phyloP scores from a whole-genome alignment of 2,113 vertebrate genomes.

The Ciconia maguari region DNA sequence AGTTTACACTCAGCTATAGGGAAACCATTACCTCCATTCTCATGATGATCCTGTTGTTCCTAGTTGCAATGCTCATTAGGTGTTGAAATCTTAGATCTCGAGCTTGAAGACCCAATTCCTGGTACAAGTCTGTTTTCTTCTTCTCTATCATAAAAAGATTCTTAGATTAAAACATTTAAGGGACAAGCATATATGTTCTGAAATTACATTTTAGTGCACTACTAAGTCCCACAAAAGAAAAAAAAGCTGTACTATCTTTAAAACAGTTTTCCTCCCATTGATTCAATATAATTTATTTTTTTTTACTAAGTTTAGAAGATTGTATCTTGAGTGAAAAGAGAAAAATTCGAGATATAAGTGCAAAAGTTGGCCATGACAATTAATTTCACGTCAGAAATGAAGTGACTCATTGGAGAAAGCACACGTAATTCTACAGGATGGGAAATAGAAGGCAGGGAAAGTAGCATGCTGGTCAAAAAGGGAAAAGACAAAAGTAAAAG shows the following conservation, averaged over 20 bases:
- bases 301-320: neutral
- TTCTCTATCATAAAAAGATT: slow-evolving; percentile 77
- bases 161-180: neutral
- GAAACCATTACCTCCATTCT: slow-evolving; percentile 87
- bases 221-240: neutral
- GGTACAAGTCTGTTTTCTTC: slow-evolving; percentile 93
- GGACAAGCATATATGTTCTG: fast-evolving
- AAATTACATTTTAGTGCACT: neutral
- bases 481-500: neutral
- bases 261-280: neutral
- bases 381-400: neutral
- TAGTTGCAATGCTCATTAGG: slow-evolving; percentile 84
- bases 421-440: neutral
- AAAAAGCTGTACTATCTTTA: neutral
- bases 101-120: slow-evolving; percentile 93
- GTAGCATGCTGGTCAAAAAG: neutral
- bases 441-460: neutral
- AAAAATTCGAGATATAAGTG: neutral
- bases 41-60: slow-evolving; percentile 93
- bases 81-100: slow-evolving; percentile 96
- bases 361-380: neutral
- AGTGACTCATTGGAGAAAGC: neutral
- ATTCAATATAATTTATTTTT: neutral
- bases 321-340: neutral
- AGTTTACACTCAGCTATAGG: neutral